Conservation (phyloP, 1,140 invertebrate species). For the Drosophila trapezifrons region DNA sequence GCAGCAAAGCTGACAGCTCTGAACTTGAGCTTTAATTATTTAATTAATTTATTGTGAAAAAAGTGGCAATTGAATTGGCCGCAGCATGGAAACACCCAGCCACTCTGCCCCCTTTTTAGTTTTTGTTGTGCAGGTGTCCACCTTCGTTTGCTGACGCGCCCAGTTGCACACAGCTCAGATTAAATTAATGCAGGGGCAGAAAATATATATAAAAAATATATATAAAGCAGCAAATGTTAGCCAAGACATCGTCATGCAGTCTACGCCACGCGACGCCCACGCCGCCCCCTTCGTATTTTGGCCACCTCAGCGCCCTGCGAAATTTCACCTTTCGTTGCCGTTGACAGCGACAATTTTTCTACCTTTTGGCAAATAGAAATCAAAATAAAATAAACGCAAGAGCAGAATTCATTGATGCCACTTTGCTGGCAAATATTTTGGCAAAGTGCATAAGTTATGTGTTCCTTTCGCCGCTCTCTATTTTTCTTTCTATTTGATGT, state of each 20-base stretch:
- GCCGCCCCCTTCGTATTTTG: slow-evolving; percentile 16
- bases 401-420: slow-evolving; percentile 74
- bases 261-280: slow-evolving; percentile 78
- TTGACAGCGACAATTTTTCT: slow-evolving; percentile 76
- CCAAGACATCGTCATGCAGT: slow-evolving; percentile 73
- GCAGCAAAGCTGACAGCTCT: slow-evolving; percentile 36
- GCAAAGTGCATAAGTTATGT: slow-evolving; percentile 64
- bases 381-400: background rate
- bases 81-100: slow-evolving; percentile 33
- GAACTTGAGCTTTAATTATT: slow-evolving; percentile 81
- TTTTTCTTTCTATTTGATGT: slow-evolving; percentile 75
- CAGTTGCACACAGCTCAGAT: slow-evolving; percentile 74
- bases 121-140: slow-evolving; percentile 65
- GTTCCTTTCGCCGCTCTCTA: background rate
- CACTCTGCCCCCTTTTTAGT: background rate
- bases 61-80: slow-evolving; percentile 70
- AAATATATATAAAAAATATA: no score
- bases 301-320: slow-evolving; percentile 27
- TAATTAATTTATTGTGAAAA: slow-evolving; percentile 80
- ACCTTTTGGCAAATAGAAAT: slow-evolving; percentile 46
- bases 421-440: slow-evolving; percentile 76
- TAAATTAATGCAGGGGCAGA: slow-evolving; percentile 58
- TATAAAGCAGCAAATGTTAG: slow-evolving; percentile 4
- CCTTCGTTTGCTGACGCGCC: slow-evolving; percentile 62
- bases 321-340: slow-evolving; percentile 68